phyloP scores from a whole-genome alignment of 2,113 vertebrate genomes.

The Cichladusa arquata region DNA sequence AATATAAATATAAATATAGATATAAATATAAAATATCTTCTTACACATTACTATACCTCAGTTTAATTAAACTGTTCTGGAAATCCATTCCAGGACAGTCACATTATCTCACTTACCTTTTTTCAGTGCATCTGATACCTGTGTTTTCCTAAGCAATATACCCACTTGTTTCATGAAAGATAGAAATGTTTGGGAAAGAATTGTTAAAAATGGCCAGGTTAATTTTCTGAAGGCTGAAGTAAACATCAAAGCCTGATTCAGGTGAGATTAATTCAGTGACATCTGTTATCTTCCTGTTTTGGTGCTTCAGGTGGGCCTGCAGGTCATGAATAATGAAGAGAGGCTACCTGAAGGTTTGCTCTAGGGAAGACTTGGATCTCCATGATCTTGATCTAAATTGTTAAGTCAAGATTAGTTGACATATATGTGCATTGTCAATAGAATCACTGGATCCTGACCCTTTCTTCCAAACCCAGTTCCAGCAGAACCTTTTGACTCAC shows the following conservation, averaged over 20 bases:
- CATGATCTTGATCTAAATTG: not conserved
- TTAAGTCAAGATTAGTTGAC: not conserved
- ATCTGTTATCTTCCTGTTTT: not conserved
- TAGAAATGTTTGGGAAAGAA: not conserved
- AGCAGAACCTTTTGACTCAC: not conserved
- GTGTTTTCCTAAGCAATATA: not conserved
- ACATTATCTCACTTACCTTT: rapidly evolving
- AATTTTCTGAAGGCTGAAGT: not conserved
- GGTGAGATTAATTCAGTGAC: not conserved
- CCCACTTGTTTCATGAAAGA: not conserved
- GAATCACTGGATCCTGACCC: not conserved
- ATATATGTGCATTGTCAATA: not conserved
- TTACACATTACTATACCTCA: not conserved
- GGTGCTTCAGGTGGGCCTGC: not conserved
- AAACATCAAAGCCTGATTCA: not conserved
- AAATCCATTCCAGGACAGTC: not conserved
- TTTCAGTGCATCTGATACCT: not conserved
- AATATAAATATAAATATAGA: too few relatives aligned
- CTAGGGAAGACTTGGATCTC: not conserved
- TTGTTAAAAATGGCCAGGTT: not conserved
- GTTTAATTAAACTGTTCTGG: not conserved
- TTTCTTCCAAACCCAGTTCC: not conserved
- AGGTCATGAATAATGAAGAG: not conserved
- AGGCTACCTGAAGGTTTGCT: not conserved
- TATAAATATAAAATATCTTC: not conserved